Conservation (phyloP, 1,140 invertebrate genomes). For the Brachionus koreanus region DNA sequence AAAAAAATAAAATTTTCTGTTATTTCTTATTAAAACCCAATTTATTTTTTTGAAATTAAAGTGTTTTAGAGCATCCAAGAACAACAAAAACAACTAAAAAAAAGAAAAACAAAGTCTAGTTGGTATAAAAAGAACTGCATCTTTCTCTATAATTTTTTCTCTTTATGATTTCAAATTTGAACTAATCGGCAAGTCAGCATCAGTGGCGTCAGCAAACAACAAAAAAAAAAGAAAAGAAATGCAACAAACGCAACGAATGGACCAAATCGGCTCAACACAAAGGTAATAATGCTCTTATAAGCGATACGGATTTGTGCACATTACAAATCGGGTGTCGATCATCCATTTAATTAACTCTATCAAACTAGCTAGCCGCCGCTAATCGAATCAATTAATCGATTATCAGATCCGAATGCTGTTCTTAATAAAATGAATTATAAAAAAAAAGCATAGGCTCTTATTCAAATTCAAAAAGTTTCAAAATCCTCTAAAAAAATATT, state of each 20-base stretch:
- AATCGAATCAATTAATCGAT: conserved; percentile 20
- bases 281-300: background rate
- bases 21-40: conserved; percentile 37
- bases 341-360: background rate
- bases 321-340: background rate
- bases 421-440: background rate
- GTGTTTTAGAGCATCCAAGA: conserved; percentile 38
- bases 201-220: background rate
- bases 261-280: background rate
- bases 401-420: conserved; percentile 18
- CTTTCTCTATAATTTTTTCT: background rate
- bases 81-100: conserved; percentile 15
- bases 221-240: too few relatives aligned
- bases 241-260: background rate
- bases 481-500: conserved; percentile 27
- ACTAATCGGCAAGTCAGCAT: background rate
- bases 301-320: background rate
- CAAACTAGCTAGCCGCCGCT: background rate
- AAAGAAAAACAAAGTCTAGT: background rate
- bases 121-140: conserved; percentile 24
- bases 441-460: background rate
- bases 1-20: conserved; percentile 3
- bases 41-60: conserved; percentile 39
- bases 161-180: background rate
- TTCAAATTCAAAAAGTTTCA: background rate